These are phyloP conservation scores for Calephelis nemesis DNA, from an alignment of 1,140 invertebrate genomes.

Conservation along the genomic window DNA sequence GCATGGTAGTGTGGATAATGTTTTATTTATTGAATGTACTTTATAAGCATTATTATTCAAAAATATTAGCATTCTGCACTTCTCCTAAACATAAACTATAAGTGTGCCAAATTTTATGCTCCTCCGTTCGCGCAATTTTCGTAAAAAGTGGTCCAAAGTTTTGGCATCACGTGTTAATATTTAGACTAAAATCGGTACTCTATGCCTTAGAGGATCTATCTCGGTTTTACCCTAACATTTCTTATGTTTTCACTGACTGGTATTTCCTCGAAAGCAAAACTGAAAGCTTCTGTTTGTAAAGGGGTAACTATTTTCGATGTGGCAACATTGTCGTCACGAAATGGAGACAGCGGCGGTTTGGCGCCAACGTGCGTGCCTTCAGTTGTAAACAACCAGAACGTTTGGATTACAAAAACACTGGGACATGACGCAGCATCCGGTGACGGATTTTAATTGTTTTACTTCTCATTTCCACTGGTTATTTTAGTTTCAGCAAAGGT, in stretches of 20 bases:
- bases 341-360: constrained; percentile 55
- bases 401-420: constrained; percentile 72
- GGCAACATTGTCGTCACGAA: constrained; percentile 64
- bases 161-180: too few relatives aligned
- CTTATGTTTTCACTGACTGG: not conserved
- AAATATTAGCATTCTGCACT: too few relatives aligned
- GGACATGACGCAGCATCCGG: constrained; percentile 63
- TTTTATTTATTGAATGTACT: too few relatives aligned
- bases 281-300: not conserved
- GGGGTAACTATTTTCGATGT: constrained; percentile 52
- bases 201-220: too few relatives aligned
- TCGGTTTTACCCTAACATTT: not conserved
- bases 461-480: not conserved
- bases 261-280: not conserved
- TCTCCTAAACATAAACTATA: too few relatives aligned
- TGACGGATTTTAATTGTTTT: constrained; percentile 35
- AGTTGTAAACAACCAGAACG: constrained; percentile 61
- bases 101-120: too few relatives aligned
- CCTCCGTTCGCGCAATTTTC: too few relatives aligned
- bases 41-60: too few relatives aligned
- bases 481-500: too few relatives aligned
- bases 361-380: constrained; percentile 63
- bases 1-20: too few relatives aligned
- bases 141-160: too few relatives aligned
- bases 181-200: too few relatives aligned